Percentiles rank a stretch among this genome's conserved stretches.
Evolutionary conservation across 2,888 invertebrate genomes (phyloP).

Genomic region (Drosophila hamatofila): DNA sequence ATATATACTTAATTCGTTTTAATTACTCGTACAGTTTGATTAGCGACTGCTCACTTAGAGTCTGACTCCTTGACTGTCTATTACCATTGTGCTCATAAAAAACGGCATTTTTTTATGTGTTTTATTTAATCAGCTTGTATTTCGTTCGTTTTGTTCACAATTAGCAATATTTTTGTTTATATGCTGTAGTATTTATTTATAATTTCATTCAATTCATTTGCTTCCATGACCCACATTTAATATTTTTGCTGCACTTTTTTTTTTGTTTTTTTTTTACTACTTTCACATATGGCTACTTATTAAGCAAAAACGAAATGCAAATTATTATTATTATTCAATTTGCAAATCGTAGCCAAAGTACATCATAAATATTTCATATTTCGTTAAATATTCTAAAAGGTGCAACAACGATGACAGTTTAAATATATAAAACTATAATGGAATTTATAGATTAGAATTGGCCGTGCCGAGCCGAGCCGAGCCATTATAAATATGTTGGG

Average conservation of each 20-base stretch:
- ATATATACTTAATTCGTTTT: constrained; percentile 5
- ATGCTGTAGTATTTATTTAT: constrained; percentile 22
- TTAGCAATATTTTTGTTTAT: constrained; percentile 29
- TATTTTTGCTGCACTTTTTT: constrained; percentile 29
- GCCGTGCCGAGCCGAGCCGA: constrained; percentile 1
- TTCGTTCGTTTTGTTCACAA: constrained; percentile 43
- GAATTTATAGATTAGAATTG: constrained; percentile 21
- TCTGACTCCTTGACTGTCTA: neutral
- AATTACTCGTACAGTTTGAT: neutral
- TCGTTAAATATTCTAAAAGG: constrained; percentile 54
- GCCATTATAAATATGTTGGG: constrained; percentile 2
- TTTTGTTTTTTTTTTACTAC: neutral
- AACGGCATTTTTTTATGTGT: constrained; percentile 24
- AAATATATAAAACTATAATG: constrained; percentile 35
- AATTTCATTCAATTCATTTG: constrained; percentile 42
- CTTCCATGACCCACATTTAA: constrained; percentile 26
- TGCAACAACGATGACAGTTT: constrained; percentile 66
- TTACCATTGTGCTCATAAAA: neutral
- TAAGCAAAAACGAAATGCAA: constrained; percentile 49
- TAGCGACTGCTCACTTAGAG: neutral
- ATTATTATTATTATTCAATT: constrained; percentile 32
- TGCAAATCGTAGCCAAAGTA: constrained; percentile 27
- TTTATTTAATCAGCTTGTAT: constrained; percentile 47
- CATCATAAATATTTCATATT: constrained; percentile 59
- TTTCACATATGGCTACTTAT: constrained; percentile 39